Percentiles rank a stretch among this genome's conserved stretches.
phyloP scores from a whole-genome alignment of 2,113 vertebrate genomes.

The Podarcis cretensis region DNA sequence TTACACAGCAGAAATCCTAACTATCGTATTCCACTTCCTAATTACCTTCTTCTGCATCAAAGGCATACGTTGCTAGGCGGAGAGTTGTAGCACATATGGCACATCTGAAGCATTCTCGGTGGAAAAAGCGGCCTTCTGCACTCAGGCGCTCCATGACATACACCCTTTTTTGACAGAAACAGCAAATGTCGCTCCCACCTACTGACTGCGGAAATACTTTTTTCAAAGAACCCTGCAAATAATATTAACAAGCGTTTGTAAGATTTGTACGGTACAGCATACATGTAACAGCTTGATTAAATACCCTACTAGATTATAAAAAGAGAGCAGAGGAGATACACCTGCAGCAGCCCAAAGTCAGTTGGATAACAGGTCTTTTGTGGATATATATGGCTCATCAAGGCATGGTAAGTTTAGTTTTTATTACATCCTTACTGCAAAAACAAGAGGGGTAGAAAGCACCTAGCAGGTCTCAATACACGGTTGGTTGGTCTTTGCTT shows the following conservation, averaged over 20 bases:
- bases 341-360: not conserved
- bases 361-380: not conserved
- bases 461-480: not conserved
- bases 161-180: constrained; percentile 90
- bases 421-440: not conserved
- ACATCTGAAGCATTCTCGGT: constrained; percentile 95
- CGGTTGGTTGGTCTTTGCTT: not conserved
- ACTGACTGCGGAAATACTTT: constrained; percentile 82
- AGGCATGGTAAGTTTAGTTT: not conserved
- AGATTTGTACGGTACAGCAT: not conserved
- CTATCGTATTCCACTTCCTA: not conserved
- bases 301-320: not conserved
- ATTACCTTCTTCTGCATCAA: constrained; percentile 89
- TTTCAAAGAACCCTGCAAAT: constrained; percentile 78
- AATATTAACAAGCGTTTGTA: constrained; percentile 3
- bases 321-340: not conserved
- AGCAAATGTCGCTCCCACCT: constrained; percentile 90
- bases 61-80: constrained; percentile 87
- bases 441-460: not conserved
- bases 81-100: constrained; percentile 84
- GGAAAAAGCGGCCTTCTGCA: constrained; percentile 94
- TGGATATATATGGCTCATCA: no score
- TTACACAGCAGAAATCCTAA: not conserved
- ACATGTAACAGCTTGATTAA: not conserved
- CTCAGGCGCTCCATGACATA: constrained; percentile 93